Percentiles rank a stretch among this genome's conserved stretches.
These are phyloP conservation scores for Lydus trimaculatus DNA, from an alignment of 2,888 invertebrate genomes.

Conservation along the genomic window DNA sequence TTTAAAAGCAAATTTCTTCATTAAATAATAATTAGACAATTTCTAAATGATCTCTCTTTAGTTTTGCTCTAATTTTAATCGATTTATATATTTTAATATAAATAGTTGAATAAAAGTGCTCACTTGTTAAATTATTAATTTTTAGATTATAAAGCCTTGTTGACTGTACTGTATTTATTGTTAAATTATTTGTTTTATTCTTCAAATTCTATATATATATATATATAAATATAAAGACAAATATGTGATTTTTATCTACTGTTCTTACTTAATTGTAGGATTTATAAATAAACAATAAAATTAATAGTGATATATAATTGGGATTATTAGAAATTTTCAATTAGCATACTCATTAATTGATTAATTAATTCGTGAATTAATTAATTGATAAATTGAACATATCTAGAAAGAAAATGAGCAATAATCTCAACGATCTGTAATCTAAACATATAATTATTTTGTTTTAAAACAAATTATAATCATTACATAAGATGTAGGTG, in stretches of 20 bases:
- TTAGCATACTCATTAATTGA: not conserved
- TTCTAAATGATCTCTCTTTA: not conserved
- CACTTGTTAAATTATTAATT: conserved; percentile 22
- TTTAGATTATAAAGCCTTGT: conserved; percentile 23
- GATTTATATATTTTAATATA: not conserved
- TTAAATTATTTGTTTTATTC: not conserved
- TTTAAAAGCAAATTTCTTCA: not conserved
- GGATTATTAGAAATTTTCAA: conserved; percentile 1
- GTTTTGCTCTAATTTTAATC: not conserved
- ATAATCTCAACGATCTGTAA: not conserved
- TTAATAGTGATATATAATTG: not conserved
- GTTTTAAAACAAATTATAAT: not conserved
- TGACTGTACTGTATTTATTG: conserved; percentile 14
- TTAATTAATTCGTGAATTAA: not conserved
- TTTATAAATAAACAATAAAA: not conserved
- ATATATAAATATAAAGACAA: too few species aligned
- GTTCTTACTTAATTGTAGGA: conserved; percentile 13
- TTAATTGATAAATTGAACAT: not conserved
- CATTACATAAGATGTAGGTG: not conserved
- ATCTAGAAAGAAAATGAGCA: not conserved
- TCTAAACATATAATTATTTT: not conserved
- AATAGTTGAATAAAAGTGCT: conserved; percentile 5
- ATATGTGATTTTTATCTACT: conserved; percentile 22
- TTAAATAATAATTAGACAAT: not conserved
- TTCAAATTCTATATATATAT: conserved; percentile 9